Conservation (phyloP, 2,888 invertebrate species). For the Julus scandinavius region DNA sequence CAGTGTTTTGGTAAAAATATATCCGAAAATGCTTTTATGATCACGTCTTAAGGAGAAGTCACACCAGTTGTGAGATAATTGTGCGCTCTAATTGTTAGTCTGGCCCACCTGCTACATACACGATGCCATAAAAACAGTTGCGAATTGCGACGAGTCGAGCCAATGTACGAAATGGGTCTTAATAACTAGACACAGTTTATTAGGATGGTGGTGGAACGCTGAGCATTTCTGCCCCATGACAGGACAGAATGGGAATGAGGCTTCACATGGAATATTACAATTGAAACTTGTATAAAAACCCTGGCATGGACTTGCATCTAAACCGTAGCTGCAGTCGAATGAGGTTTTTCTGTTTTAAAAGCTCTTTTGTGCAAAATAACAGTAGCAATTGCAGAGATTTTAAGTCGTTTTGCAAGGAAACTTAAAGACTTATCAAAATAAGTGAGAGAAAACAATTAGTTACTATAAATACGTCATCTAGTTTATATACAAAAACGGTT, state of each 20-base stretch:
- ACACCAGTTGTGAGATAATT: constrained; percentile 30
- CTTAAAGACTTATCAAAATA: no score
- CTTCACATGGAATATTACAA: neutral
- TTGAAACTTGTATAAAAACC: neutral
- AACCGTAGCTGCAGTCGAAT: no score
- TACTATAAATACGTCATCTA: no score
- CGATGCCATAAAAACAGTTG: constrained; percentile 22
- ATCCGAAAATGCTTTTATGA: constrained; percentile 8
- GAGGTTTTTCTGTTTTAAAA: no score
- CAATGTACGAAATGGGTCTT: constrained; percentile 15
- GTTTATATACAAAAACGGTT: no score
- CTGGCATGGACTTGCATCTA: no score
- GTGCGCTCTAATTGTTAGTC: constrained; percentile 29
- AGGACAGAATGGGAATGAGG: neutral
- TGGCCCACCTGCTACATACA: constrained; percentile 23
- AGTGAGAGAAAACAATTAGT: no score
- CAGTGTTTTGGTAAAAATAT: constrained; percentile 9
- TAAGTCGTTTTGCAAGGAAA: no score
- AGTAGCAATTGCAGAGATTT: no score
- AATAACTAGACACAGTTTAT: neutral
- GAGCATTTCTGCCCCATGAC: neutral
- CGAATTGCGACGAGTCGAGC: neutral
- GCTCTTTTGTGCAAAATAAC: no score
- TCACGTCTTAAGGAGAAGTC: constrained; percentile 33
- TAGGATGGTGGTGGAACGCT: neutral